A percentile compares a stretch with the other conserved stretches of the same genome.
phyloP scores from a whole-genome alignment of 2,797 vertebrate species.

The Tauraco hartlaubi region DNA sequence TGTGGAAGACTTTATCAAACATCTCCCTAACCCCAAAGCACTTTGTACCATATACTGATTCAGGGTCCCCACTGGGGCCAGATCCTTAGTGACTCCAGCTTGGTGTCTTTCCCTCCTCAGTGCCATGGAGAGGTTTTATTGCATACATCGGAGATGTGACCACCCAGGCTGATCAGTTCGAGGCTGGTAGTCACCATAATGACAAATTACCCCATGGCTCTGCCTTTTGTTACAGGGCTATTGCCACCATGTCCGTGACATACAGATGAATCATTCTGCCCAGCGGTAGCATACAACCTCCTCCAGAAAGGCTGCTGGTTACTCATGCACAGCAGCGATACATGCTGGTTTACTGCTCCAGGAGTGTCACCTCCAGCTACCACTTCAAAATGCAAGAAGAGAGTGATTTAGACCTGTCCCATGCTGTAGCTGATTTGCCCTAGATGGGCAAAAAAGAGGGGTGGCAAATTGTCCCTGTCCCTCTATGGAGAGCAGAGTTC shows the following conservation, averaged over 20 bases:
- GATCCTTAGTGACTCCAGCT: neutral
- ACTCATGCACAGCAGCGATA: conserved; percentile 47
- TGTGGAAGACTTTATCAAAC: neutral
- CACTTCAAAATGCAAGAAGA: neutral
- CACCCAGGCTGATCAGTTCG: conserved; percentile 9
- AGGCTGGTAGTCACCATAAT: conserved; percentile 17
- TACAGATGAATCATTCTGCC: conserved; percentile 51
- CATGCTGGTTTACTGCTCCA: neutral
- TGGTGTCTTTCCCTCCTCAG: neutral
- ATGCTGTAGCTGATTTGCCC: neutral
- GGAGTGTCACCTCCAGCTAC: neutral
- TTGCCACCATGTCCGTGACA: neutral
- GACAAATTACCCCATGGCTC: conserved; percentile 33
- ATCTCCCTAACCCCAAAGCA: neutral
- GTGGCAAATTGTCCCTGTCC: neutral
- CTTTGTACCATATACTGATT: neutral
- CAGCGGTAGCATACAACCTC: neutral
- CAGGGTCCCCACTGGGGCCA: neutral
- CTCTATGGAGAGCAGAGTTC: neutral
- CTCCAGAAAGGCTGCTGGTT: conserved; percentile 42
- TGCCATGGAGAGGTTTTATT: neutral
- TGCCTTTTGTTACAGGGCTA: conserved; percentile 36
- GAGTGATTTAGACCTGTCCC: neutral
- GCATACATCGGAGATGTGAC: neutral
- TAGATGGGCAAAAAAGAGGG: neutral